Base-by-base conservation (phyloP, 53 echinoderm and acorn worm genomes). In the Hippasteria phrygiana region DNA sequence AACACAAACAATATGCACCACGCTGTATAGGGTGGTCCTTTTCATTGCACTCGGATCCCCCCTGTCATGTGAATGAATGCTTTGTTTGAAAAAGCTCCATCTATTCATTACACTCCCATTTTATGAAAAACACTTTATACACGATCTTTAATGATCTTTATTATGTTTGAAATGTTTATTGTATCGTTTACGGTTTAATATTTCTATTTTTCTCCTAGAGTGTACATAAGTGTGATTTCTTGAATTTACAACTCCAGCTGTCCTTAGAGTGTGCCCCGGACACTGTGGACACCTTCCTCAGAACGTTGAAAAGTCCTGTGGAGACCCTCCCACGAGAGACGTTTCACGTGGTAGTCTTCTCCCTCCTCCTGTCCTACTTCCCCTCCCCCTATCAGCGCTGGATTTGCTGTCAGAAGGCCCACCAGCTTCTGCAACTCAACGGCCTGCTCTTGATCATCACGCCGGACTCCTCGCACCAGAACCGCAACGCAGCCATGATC, bases 381-480 rank as follows among this genome's bases (percentile, higher is more conserved):
- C 98, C 98, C 16, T 98, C 98, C 3, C 98, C 98, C 1, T 98
- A 98, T 88, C 98, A 98, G 72, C 85, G 98, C 35, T 98, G 98
- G 98, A 88, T 98, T 3, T 98, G 98, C 75, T 98, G 98, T 74
- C 98, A 98, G 91, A 98, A 98, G 88, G 98, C 98, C 31, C 95
- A 95, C 74, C 94, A 98, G 56, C 89, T 98, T 28, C 90, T 98
- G 13, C 98, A 98, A 66, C 89, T 94, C 62, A 88, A 98, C 38
- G 98, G 98, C 16, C 82, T 98, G 12, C 93, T 98, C 11, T 39
- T 98, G 29, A 93, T 98, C 74, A 95, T 98, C 87, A 98, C 98
- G 31, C 98, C 98, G 18, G 95, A 95, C 77, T 95, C 95, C 22
- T 95, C 95, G 0, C 95, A 98, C 50, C 95, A 95, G 85, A 89